Evolutionary conservation across 2,113 vertebrate genomes (phyloP).

Genomic region (Phalacrocorax pelagicus): DNA sequence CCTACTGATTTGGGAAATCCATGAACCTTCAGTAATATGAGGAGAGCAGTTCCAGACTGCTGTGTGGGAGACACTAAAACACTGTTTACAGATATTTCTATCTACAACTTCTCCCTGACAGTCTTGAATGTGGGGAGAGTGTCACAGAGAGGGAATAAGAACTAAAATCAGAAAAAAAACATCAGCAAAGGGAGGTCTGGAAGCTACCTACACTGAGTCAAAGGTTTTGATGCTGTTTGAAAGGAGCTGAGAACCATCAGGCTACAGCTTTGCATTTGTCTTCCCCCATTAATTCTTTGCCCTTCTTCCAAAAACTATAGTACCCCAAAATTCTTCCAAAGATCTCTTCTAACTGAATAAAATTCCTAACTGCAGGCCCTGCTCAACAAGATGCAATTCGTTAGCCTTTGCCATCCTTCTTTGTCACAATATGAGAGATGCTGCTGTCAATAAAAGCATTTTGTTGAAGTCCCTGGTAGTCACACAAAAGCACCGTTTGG

Average conservation of each 20-base stretch:
- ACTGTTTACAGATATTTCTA: slow-evolving; percentile 39
- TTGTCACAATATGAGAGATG: background rate
- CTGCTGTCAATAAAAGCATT: background rate
- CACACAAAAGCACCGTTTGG: background rate
- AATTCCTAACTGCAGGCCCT: background rate
- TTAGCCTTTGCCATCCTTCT: background rate
- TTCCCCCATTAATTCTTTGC: background rate
- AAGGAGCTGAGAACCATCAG: background rate
- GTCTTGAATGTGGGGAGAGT: background rate
- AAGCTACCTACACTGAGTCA: background rate
- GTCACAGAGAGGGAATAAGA: background rate
- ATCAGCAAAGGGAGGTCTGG: background rate
- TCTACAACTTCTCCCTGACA: background rate
- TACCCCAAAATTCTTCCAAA: background rate
- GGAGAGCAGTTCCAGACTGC: slow-evolving; percentile 37
- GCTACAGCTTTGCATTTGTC: background rate
- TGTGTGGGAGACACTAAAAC: slow-evolving; percentile 52
- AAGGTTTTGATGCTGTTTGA: background rate
- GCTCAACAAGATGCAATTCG: background rate
- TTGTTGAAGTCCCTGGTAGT: background rate
- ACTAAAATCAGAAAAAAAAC: background rate
- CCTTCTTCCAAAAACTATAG: background rate
- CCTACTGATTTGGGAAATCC: slow-evolving; percentile 48
- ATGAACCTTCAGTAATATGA: background rate
- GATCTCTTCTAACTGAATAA: background rate